Percentiles rank a stretch among this genome's conserved stretches.
Conservation (phyloP, 1,140 invertebrate genomes). For the Listronotus bonariensis region DNA sequence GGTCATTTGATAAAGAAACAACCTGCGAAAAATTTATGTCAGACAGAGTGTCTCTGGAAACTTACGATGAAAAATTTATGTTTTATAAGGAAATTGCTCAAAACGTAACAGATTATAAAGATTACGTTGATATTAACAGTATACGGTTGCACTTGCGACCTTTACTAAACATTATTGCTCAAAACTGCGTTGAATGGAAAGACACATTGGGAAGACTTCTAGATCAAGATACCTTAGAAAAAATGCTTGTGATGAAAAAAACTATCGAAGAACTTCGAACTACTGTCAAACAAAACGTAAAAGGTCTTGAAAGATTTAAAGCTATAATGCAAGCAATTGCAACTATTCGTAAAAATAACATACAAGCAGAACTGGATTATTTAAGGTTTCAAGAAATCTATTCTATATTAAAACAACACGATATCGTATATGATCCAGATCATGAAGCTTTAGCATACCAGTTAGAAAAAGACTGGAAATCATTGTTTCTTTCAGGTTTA, state of each 20-base stretch:
- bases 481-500: slow-evolving; percentile 67
- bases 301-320: slow-evolving; percentile 80
- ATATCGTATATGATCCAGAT: slow-evolving; percentile 55
- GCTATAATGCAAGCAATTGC: slow-evolving; percentile 80
- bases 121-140: slow-evolving; percentile 66
- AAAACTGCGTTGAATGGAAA: slow-evolving; percentile 74
- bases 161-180: slow-evolving; percentile 66
- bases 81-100: slow-evolving; percentile 79
- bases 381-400: slow-evolving; percentile 66
- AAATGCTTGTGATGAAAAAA: slow-evolving; percentile 66
- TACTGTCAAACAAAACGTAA: slow-evolving; percentile 72
- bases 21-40: slow-evolving; percentile 76
- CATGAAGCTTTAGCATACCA: slow-evolving; percentile 64
- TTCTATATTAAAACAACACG: slow-evolving; percentile 49
- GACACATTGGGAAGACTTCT: slow-evolving; percentile 67
- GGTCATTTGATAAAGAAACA: slow-evolving; percentile 78
- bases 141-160: slow-evolving; percentile 71
- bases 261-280: slow-evolving; percentile 63
- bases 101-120: slow-evolving; percentile 65
- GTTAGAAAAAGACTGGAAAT: slow-evolving; percentile 70
- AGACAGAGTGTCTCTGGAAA: slow-evolving; percentile 70
- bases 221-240: slow-evolving; percentile 61
- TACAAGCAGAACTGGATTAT: slow-evolving; percentile 77
- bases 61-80: slow-evolving; percentile 82
- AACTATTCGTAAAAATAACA: slow-evolving; percentile 71